These are phyloP conservation scores for Thamnophis elegans DNA, from an alignment of 2,797 vertebrate species.

Conservation along the genomic window DNA sequence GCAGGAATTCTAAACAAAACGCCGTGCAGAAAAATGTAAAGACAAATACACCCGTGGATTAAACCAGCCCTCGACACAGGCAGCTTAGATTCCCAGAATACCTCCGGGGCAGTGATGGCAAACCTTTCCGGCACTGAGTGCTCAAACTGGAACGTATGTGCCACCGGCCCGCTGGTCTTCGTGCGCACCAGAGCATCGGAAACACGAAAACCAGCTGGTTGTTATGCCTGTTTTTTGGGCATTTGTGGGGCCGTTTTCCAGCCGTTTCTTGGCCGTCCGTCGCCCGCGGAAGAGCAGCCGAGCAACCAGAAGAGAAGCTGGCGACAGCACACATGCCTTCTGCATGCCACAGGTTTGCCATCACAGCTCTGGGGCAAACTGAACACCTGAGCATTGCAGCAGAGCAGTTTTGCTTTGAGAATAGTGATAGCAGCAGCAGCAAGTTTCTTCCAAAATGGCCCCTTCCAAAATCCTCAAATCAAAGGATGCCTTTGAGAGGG, in stretches of 20 bases:
- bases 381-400: not conserved
- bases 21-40: not conserved
- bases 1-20: not conserved
- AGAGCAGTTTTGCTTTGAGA: not conserved
- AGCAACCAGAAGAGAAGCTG: no score
- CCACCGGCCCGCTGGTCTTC: no score
- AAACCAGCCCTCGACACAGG: conserved; percentile 3
- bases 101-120: not conserved
- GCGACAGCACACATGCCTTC: no score
- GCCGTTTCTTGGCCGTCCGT: no score
- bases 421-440: not conserved
- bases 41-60: conserved; percentile 26
- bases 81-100: conserved; percentile 12
- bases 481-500: not conserved
- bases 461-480: not conserved
- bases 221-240: no score
- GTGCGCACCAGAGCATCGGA: no score
- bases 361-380: not conserved
- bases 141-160: no score
- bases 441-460: not conserved
- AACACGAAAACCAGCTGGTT: no score
- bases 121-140: no score
- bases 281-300: no score
- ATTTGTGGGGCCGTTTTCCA: no score
- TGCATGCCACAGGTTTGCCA: no score